phyloP scores from a whole-genome alignment of 2,797 vertebrate species.

The Hirundo rustica region DNA sequence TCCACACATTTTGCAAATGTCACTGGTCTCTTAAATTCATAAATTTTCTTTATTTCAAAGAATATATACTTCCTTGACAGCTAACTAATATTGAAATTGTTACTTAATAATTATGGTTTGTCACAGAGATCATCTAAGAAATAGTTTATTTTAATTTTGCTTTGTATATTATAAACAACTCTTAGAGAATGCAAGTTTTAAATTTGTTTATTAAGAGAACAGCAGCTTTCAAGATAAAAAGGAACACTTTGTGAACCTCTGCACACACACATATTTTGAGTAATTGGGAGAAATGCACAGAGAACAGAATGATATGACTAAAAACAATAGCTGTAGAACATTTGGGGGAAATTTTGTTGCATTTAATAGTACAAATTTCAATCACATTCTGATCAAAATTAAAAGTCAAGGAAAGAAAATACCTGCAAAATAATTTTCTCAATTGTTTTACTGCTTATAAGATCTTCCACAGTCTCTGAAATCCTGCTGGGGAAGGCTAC shows the following conservation, averaged over 20 bases:
- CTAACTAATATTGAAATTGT: background rate
- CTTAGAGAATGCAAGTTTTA: background rate
- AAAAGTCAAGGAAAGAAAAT: background rate
- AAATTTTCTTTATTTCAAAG: conserved; percentile 5
- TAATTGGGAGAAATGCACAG: background rate
- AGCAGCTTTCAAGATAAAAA: conserved; percentile 14
- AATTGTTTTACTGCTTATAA: background rate
- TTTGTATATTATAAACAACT: background rate
- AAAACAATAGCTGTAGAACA: background rate
- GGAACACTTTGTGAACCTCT: conserved; percentile 6
- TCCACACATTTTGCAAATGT: background rate
- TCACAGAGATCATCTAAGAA: background rate
- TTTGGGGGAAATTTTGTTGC: background rate
- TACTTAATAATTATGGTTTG: background rate
- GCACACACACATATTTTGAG: background rate
- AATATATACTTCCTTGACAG: background rate
- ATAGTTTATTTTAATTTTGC: background rate
- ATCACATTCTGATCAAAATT: background rate
- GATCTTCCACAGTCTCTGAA: background rate
- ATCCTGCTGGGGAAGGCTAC: background rate
- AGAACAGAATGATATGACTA: background rate
- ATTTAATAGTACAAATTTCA: background rate
- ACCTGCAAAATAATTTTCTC: background rate
- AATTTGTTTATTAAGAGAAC: background rate
- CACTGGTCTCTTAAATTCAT: background rate